Evolutionary conservation across 1,140 invertebrate genomes (phyloP), one percentile per base, ranked within the genome.

Genomic region (Meloidogyne floridensis): DNA sequence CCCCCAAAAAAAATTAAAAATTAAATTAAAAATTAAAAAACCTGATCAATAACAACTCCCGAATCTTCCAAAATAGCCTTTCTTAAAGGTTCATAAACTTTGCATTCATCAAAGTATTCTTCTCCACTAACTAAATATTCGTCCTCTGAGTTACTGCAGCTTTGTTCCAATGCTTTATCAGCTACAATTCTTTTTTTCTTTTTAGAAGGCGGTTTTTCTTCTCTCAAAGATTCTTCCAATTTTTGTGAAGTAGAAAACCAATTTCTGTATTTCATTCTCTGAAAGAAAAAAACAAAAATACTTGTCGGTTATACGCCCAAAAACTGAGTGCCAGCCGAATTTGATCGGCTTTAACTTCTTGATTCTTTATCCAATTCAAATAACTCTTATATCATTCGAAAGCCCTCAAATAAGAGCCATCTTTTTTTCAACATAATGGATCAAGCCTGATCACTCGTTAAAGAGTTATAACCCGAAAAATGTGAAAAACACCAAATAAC

Each of bases 161-260:
- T 79, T 69, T 53, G 42, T 10, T 79, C 77, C 2, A 79, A n/a
- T 43, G 59, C 59, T 69, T 69, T 65, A 72, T 79, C 75, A 32
- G 59, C 59, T 6, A 13, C 15, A 65, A 65, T 65, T 65, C n/a
- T 65, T 18, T 6, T 65, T 1, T 18, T 65, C 3, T 18, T 65
- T 11, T 65, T 65, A 1, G 10, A 3, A n/a, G n/a, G 59, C 7
- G 2, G 15, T 65, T 65, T 11, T 65, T 65, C 10, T 65, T 65
- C 59, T 65, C 7, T 65, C n/a, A 65, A 65, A 65, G 59, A n/a
- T 65, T 65, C 15, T 5, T 65, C 59, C 59, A 65, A 65, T 65
- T 65, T 65, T 65, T 65, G 59, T 4, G 59, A 65, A n/a, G 59
- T n/a, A 6, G n/a, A 65, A 65, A 11, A 13, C 59, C 59, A 65